phyloP scores from a whole-genome alignment of 2,888 invertebrate genomes.

The Thecocarcelia acutangulata region DNA sequence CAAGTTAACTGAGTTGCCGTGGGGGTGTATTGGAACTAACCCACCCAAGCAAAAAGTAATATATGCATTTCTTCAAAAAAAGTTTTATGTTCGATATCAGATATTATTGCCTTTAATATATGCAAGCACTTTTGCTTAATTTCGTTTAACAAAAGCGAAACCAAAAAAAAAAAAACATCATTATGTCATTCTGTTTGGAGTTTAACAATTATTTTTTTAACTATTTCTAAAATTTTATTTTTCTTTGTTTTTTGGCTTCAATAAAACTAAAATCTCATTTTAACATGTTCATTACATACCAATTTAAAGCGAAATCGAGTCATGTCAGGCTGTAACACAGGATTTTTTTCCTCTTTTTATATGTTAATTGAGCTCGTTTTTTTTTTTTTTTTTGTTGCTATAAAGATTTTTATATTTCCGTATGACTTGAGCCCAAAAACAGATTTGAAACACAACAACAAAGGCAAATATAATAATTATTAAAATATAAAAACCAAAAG shows the following conservation, averaged over 20 bases:
- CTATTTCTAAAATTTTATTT: constrained; percentile 25
- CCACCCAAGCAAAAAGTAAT: no score
- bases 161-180: constrained; percentile 19
- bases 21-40: no score
- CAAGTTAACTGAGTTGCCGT: no score
- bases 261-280: background rate
- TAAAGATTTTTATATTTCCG: constrained; percentile 56
- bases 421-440: constrained; percentile 52
- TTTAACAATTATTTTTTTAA: constrained; percentile 35
- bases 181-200: constrained; percentile 35
- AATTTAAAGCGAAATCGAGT: background rate
- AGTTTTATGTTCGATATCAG: constrained; percentile 22
- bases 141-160: background rate
- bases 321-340: background rate
- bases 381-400: constrained; percentile 16
- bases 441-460: constrained; percentile 6
- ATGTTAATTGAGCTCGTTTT: constrained; percentile 64
- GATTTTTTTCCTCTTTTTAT: constrained; percentile 23
- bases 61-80: background rate
- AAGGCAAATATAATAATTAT: constrained; percentile 19
- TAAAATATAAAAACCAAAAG: constrained; percentile 24
- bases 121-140: constrained; percentile 4
- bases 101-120: constrained; percentile 15
- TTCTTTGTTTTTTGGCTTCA: constrained; percentile 13
- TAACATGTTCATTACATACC: constrained; percentile 23